These are phyloP conservation scores for Monomorium pharaonis DNA, from an alignment of 1,140 invertebrate species.

Conservation along the genomic window DNA sequence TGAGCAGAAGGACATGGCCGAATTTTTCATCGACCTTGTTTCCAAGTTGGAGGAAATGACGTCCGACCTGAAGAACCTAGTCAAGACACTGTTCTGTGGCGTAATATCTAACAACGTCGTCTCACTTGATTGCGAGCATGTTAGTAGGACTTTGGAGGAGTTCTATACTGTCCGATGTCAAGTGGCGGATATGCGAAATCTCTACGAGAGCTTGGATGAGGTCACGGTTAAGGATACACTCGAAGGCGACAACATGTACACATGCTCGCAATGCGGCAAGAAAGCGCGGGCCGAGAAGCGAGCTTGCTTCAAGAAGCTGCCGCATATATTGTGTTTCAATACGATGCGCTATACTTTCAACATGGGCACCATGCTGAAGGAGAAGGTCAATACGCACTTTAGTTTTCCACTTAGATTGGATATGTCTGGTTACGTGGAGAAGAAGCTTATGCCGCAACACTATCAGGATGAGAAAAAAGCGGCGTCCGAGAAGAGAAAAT, in stretches of 20 bases:
- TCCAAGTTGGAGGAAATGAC: constrained; percentile 98
- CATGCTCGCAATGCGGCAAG: constrained; percentile 96
- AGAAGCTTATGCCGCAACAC: constrained; percentile 95
- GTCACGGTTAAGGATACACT: constrained; percentile 98
- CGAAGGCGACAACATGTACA: constrained; percentile 99
- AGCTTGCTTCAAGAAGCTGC: constrained; percentile 97
- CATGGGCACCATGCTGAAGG: constrained; percentile 98
- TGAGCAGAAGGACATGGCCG: constrained; percentile 99
- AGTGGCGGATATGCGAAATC: constrained; percentile 97
- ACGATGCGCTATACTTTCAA: constrained; percentile 99
- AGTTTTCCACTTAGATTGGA: constrained; percentile 97
- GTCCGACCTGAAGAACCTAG: constrained; percentile 94
- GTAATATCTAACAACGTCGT: constrained; percentile 98
- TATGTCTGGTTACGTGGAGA: constrained; percentile 98
- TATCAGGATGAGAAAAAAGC: constrained; percentile 88
- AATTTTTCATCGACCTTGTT: constrained; percentile 98
- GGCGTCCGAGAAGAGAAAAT: constrained; percentile 79
- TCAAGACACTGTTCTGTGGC: constrained; percentile 97
- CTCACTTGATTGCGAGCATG: constrained; percentile 96
- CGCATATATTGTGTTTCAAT: constrained; percentile 97
- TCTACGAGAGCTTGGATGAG: constrained; percentile 97
- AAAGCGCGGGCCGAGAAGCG: constrained; percentile 98
- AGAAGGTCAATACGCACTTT: constrained; percentile 98
- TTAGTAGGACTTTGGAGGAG: constrained; percentile 96
- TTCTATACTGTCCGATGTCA: constrained; percentile 98